Base-by-base conservation (phyloP, 1,140 invertebrate species). In the Archegozetes longisetosus region DNA sequence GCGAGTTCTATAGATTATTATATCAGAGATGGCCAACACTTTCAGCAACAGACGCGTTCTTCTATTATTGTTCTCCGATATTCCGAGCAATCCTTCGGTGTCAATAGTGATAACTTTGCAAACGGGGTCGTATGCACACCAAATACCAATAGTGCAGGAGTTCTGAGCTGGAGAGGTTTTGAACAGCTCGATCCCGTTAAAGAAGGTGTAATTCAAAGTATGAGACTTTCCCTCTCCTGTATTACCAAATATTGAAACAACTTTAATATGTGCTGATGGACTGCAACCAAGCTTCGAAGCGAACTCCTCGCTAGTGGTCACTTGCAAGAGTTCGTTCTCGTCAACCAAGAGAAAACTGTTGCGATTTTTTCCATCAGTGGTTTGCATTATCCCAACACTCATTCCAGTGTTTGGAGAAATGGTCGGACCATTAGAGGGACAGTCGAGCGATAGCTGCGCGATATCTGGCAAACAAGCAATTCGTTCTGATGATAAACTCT, bases 221-320 rank as follows among this genome's bases (percentile, higher is more conserved):
- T 84, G 77, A 40, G 85, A 88, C 72, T 89, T 89, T 1, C 86
- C 86, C 74, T 88, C 85, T 0, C 86, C 85, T 1, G 85, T 87
- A 66, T 86, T 88, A 1, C 87, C 87, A 76, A 89, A 86, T 67
- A 90, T 86, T 2, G 86, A 86, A 1, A 89, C 80, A 22, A 89
- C 85, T 75, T 88, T 89, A 1, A 88, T 79, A n/a, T 58, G 57
- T 26, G 64, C 64, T 55, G 69, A 64, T 47, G 64, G 63, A 12
- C n/a, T 4, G 68, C 64, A 67, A 32, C 64, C 64, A 12, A 69
- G 50, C 51, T 70, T 72, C 23, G 67, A 29, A 4, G 69, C 58
- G 63, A 76, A 75, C 17, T 74, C 72, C 47, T 71, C 66, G 55
- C 65, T 66, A 67, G 67, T 63, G 46, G 48, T 55, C 40, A 72